phyloP scores from a whole-genome alignment of 1,140 invertebrate genomes.

The Homalodisca vitripennis region DNA sequence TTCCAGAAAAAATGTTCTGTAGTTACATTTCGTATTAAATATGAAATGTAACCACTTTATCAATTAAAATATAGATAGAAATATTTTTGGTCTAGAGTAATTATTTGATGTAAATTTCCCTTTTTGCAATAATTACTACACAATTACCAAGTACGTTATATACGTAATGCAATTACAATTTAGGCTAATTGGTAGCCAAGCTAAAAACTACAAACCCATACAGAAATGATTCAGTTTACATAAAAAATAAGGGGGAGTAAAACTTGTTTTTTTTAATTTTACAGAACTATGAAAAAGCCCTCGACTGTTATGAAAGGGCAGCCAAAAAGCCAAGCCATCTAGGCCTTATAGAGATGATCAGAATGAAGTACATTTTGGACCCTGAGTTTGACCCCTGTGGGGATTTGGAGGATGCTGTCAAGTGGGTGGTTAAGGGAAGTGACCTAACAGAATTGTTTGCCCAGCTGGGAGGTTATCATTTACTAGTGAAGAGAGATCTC shows the following conservation, averaged over 20 bases:
- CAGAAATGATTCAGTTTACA: background rate
- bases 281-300: conserved; percentile 2
- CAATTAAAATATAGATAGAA: no score
- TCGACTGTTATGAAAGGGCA: conserved; percentile 12
- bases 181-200: no score
- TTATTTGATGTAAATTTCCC: background rate
- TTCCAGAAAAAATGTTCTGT: no score
- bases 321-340: background rate
- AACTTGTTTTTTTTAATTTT: background rate
- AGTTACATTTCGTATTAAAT: no score
- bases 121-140: background rate
- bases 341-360: background rate
- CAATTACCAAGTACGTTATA: background rate
- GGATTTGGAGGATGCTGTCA: background rate
- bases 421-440: background rate
- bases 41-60: no score
- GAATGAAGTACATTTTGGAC: conserved; percentile 4
- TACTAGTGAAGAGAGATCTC: background rate
- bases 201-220: background rate
- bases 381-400: background rate
- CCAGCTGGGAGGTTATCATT: conserved; percentile 6
- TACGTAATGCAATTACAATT: background rate
- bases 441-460: background rate
- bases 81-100: no score
- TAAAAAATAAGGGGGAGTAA: background rate